Base-by-base conservation (phyloP, 53 echinoderm and acorn worm genomes). In the Apostichopus leukothele region DNA sequence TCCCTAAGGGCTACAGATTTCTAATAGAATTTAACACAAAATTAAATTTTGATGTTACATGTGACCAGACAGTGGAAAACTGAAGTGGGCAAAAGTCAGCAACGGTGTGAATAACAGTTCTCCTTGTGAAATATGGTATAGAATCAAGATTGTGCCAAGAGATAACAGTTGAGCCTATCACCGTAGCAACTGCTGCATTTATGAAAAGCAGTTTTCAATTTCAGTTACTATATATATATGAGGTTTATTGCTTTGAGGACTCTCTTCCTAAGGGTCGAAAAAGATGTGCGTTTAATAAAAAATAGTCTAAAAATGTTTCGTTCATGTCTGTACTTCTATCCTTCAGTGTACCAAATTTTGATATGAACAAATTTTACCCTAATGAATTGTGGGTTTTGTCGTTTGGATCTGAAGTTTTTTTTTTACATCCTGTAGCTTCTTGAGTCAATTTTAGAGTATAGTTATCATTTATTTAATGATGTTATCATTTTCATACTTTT, bases 11-110 rank as follows among this genome's bases (percentile, higher is more conserved):
- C 50, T 51, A 50, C 18, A 77, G 16, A 16, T 39, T 12, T 16
- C 23, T 77, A 51, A 77, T 77, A 51, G 77, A 77, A 25, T 77
- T 77, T 77, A 77, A 19, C 77, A 77, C 77, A 21, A 77, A 39
- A 77, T 77, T 77, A 77, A 7, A 77, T 21, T 77, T 50, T 51
- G 16, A 50, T 77, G 77, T 16, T 77, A 39, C 4, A 7, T 63
- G 39, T 63, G 51, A 16, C 63, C 63, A 63, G 63, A 63, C 63
- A 63, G 63, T 63, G 63, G 63, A 63, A 63, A 63, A 13, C 63
- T 63, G 63, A 63, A 16, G 16, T 16, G 63, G 63, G 12, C 63
- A 63, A 16, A 63, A 63, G 63, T 63, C 63, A 14, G 63, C 63
- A 63, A 63, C 4, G 12, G 11, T 63, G 63, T 63, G 63, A 7